Percentiles rank a stretch among this genome's conserved stretches.
Evolutionary conservation across 2,797 vertebrate species (phyloP).

Genomic region (Galago senegalensis): DNA sequence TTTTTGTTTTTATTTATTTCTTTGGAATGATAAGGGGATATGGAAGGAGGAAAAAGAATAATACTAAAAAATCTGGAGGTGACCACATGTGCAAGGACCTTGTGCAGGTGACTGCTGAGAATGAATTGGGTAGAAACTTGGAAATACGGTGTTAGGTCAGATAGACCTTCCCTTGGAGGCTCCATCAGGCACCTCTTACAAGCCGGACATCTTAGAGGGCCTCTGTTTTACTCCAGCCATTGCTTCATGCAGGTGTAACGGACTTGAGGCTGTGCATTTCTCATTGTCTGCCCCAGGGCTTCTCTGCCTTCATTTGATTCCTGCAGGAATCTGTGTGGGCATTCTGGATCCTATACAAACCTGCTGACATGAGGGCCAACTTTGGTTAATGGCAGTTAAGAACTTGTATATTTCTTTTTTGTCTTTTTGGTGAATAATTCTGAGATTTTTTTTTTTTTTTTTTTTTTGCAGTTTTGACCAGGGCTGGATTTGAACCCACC

Average conservation of each 20-base stretch:
- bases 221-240: not conserved
- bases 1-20: conserved; percentile 28
- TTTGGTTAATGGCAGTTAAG: not conserved
- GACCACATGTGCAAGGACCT: not conserved
- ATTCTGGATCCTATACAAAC: not conserved
- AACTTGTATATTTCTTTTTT: conserved; percentile 12
- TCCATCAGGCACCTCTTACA: not conserved
- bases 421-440: conserved; percentile 3
- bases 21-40: conserved; percentile 9
- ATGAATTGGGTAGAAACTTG: not conserved
- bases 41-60: not conserved
- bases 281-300: not conserved
- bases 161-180: not conserved
- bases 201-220: not conserved
- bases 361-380: not conserved
- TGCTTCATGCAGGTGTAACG: not conserved
- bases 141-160: not conserved
- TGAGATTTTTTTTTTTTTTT: not conserved
- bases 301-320: not conserved
- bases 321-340: not conserved
- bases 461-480: too few species aligned
- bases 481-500: too few species aligned
- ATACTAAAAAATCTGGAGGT: not conserved
- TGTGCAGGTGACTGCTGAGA: not conserved
- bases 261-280: not conserved